phyloP scores from a whole-genome alignment of 35 echinoderm and acorn worm species.

The Heliocidaris tuberculata region DNA sequence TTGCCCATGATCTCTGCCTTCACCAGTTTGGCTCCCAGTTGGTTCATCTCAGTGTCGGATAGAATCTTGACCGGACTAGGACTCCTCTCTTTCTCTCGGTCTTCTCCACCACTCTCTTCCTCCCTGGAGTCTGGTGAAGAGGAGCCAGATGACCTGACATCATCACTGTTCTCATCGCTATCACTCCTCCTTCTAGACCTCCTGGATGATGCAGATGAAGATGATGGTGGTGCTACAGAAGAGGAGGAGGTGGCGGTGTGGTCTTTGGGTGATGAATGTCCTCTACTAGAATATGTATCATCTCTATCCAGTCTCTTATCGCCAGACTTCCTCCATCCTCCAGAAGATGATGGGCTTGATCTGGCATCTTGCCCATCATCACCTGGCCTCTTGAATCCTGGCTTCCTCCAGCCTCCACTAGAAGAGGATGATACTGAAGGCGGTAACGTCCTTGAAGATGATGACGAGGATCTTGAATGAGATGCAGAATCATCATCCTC shows the following conservation, averaged over 20 bases:
- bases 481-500: constrained; percentile 44
- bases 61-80: constrained; percentile 67
- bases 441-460: constrained; percentile 5
- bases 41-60: constrained; percentile 93
- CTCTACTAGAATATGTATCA: neutral
- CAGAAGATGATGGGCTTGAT: constrained; percentile 24
- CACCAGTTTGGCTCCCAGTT: constrained; percentile 91
- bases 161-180: neutral
- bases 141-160: constrained; percentile 46
- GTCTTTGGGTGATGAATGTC: neutral
- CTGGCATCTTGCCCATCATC: constrained; percentile 48
- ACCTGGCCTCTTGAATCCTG: constrained; percentile 72
- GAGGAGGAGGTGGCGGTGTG: neutral
- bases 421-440: constrained; percentile 40
- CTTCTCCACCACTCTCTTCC: constrained; percentile 39
- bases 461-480: constrained; percentile 19
- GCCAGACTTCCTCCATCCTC: constrained; percentile 62
- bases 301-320: constrained; percentile 24
- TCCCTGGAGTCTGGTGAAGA: constrained; percentile 52
- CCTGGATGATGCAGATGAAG: constrained; percentile 22
- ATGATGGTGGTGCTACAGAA: neutral
- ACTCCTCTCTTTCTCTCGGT: constrained; percentile 35
- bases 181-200: constrained; percentile 21
- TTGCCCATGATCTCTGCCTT: constrained; percentile 96
- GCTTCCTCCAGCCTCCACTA: constrained; percentile 56